These are phyloP conservation scores for Eugnorisma glareosa DNA, from an alignment of 2,888 invertebrate species.

Conservation along the genomic window DNA sequence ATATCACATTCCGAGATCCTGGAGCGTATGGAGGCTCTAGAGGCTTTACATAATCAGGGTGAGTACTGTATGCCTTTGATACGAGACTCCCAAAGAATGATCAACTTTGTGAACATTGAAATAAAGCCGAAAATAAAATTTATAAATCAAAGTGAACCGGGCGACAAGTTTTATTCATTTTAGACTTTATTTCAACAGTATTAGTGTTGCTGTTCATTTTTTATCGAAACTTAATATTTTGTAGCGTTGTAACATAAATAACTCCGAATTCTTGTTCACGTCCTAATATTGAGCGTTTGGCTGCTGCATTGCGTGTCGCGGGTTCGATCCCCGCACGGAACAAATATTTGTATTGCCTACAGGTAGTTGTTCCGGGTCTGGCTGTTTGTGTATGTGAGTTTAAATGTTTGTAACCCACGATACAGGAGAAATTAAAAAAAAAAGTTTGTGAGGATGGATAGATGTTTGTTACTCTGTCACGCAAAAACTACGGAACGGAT, in stretches of 20 bases:
- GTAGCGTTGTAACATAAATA: not conserved
- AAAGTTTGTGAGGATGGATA: too few relatives aligned
- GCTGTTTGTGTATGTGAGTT: too few relatives aligned
- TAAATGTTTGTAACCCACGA: too few relatives aligned
- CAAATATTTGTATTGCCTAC: too few relatives aligned
- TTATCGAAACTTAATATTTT: not conserved
- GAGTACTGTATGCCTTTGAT: constrained; percentile 51
- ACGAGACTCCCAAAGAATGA: not conserved
- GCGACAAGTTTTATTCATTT: not conserved
- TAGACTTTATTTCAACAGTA: not conserved
- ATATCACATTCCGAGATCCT: constrained; percentile 93
- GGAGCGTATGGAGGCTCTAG: constrained; percentile 96
- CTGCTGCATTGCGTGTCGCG: too few relatives aligned
- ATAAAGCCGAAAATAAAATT: not conserved
- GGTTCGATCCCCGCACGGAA: too few relatives aligned
- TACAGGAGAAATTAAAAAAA: too few relatives aligned
- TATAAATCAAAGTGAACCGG: not conserved
- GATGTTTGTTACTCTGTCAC: too few relatives aligned
- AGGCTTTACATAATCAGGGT: constrained; percentile 98
- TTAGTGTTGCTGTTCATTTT: not conserved
- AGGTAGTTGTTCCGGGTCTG: too few relatives aligned
- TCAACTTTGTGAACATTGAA: fast-evolving
- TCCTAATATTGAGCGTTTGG: too few relatives aligned
- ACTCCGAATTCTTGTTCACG: not conserved
- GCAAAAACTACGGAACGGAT: too few relatives aligned